Percentiles rank a stretch among this genome's conserved stretches.
Evolutionary conservation across 2,797 vertebrate species (phyloP).

Genomic region (Sibirionetta formosa): DNA sequence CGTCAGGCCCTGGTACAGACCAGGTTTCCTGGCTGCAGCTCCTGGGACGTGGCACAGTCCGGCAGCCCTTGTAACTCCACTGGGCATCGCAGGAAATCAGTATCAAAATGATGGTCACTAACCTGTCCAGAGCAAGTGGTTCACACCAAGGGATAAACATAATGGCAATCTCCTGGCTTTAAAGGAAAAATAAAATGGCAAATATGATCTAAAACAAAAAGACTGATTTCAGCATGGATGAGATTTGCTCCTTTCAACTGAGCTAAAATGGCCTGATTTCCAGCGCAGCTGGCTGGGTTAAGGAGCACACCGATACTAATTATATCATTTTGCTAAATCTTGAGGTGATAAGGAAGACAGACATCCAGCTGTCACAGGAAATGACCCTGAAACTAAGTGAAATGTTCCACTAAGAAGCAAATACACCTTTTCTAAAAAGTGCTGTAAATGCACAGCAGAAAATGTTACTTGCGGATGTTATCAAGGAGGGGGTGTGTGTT

Average conservation of each 20-base stretch:
- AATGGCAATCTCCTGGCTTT: not conserved
- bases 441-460: not conserved
- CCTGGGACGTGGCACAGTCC: not conserved
- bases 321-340: slow-evolving; percentile 39
- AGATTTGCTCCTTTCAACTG: not conserved
- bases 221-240: not conserved
- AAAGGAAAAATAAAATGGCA: not conserved
- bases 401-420: slow-evolving; percentile 33
- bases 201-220: not conserved
- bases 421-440: slow-evolving; percentile 10
- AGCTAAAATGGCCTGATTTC: not conserved
- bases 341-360: slow-evolving; percentile 56
- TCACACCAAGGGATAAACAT: not conserved
- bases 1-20: not conserved
- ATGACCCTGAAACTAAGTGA: slow-evolving; percentile 49
- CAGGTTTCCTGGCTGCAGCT: not conserved
- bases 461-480: not conserved
- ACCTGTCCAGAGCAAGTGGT: not conserved
- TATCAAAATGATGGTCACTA: accelerated
- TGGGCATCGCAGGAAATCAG: not conserved
- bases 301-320: slow-evolving; percentile 56
- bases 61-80: accelerated
- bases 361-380: slow-evolving; percentile 36
- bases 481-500: not conserved
- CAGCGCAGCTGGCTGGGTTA: slow-evolving; percentile 5